phyloP scores from a whole-genome alignment of 1,140 invertebrate genomes.

The Brachionus koreanus region DNA sequence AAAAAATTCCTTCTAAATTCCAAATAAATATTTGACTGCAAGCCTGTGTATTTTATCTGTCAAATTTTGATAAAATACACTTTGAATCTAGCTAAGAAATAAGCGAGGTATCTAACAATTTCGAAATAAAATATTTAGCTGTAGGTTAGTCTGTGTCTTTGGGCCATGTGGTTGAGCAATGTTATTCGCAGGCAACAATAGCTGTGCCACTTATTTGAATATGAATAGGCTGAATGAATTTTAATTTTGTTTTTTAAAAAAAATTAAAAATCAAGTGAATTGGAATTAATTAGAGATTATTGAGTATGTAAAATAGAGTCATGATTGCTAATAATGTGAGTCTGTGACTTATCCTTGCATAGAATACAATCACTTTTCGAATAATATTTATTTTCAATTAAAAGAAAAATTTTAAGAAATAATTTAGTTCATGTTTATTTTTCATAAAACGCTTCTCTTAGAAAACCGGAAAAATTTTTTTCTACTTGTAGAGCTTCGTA shows the following conservation, averaged over 20 bases:
- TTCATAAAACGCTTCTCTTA: background rate
- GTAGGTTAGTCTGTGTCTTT: background rate
- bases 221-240: background rate
- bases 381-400: slow-evolving; percentile 26
- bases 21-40: background rate
- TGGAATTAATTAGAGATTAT: background rate
- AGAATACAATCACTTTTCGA: background rate
- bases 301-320: background rate
- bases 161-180: background rate
- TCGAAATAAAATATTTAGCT: background rate
- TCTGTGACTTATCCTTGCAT: background rate
- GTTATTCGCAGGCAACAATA: background rate
- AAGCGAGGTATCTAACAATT: background rate
- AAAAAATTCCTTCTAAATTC: background rate
- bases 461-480: slow-evolving; percentile 27
- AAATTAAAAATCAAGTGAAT: slow-evolving; percentile 28
- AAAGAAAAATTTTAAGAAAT: background rate
- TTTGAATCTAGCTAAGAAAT: background rate
- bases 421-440: slow-evolving; percentile 30
- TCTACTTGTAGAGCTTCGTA: slow-evolving; percentile 7
- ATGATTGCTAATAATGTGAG: background rate
- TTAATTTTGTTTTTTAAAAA: background rate
- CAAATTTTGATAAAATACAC: background rate
- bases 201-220: background rate
- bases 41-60: background rate